Conservation (phyloP, 2,113 vertebrate species). For the Epinephelus lanceolatus region DNA sequence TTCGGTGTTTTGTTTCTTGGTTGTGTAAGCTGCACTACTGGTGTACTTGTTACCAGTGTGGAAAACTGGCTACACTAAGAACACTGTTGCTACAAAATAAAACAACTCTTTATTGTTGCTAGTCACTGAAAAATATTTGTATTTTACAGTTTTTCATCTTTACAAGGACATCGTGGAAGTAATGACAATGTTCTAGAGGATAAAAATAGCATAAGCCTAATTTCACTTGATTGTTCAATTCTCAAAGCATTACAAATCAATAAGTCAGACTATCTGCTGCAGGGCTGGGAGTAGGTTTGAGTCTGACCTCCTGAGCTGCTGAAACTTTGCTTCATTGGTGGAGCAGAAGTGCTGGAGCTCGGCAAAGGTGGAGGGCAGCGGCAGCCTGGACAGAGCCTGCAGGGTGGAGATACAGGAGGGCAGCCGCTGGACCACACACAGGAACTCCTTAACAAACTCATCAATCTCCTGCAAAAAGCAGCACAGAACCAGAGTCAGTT, state of each 20-base stretch:
- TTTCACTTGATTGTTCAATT: not conserved
- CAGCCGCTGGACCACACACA: slow-evolving; percentile 78
- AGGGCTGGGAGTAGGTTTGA: rapidly evolving
- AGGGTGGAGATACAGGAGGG: slow-evolving; percentile 77
- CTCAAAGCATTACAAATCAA: not conserved
- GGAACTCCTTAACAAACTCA: slow-evolving; percentile 77
- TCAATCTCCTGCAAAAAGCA: slow-evolving; percentile 78
- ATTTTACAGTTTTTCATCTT: not conserved
- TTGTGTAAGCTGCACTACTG: not conserved
- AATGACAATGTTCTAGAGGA: not conserved
- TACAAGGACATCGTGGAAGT: not conserved
- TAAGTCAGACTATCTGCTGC: not conserved
- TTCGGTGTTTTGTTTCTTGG: not conserved
- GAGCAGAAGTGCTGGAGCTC: slow-evolving; percentile 74
- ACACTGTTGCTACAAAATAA: not conserved
- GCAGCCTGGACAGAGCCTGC: slow-evolving; percentile 70
- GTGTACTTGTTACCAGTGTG: not conserved
- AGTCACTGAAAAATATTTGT: not conserved
- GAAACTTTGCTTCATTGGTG: slow-evolving; percentile 72
- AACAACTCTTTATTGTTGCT: too few species aligned
- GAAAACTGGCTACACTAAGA: not conserved
- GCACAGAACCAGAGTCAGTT: not conserved
- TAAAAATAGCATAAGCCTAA: not conserved
- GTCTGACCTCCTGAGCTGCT: slow-evolving; percentile 78
- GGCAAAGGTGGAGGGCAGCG: slow-evolving; percentile 49